phyloP scores from a whole-genome alignment of 2,797 vertebrate genomes.

The Tenualosa thibaudeaui region DNA sequence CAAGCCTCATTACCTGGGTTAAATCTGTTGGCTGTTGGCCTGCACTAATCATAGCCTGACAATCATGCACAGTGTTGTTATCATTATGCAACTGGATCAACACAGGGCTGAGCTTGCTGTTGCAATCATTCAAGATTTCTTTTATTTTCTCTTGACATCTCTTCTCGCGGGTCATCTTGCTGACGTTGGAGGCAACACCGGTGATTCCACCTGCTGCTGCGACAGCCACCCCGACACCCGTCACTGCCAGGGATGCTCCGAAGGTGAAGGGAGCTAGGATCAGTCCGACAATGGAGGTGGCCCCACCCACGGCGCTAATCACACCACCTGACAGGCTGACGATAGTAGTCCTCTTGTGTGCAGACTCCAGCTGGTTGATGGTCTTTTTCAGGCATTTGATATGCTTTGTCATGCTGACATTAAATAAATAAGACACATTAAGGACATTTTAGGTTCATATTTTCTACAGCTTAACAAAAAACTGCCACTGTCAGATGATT shows the following conservation, averaged over 20 bases:
- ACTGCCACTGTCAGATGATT: no score
- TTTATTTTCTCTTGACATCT: conserved; percentile 68
- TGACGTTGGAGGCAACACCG: conserved; percentile 68
- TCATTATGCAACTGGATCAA: not conserved
- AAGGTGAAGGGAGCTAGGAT: conserved; percentile 68
- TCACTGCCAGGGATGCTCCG: conserved; percentile 70
- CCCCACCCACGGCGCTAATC: conserved; percentile 65
- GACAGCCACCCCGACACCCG: conserved; percentile 64
- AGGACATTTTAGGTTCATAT: no score
- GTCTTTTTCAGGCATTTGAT: not conserved
- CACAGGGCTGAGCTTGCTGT: conserved; percentile 66
- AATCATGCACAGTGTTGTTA: no score
- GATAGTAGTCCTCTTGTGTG: conserved; percentile 46
- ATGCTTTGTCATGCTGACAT: not conserved
- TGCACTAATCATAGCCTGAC: no score
- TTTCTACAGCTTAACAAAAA: no score
- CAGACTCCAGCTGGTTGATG: conserved; percentile 28
- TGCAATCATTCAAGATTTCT: conserved; percentile 69
- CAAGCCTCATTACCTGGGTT: no score
- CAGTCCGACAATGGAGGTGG: conserved; percentile 68
- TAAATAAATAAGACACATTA: not conserved
- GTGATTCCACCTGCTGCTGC: conserved; percentile 70
- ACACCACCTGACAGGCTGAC: conserved; percentile 62
- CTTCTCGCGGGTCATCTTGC: conserved; percentile 66
- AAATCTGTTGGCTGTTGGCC: no score